phyloP scores from a whole-genome alignment of 2,888 invertebrate species.

The Tipula lateralis region DNA sequence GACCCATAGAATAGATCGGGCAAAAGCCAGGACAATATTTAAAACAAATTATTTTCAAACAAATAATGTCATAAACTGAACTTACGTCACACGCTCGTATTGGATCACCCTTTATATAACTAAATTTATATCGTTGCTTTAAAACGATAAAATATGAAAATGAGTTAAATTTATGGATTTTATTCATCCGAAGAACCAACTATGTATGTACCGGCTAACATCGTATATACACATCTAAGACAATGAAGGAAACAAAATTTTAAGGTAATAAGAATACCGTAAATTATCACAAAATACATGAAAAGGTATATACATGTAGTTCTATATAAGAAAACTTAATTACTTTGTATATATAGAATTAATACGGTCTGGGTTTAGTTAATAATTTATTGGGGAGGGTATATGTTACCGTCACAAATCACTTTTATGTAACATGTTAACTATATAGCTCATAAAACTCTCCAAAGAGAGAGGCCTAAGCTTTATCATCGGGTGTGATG shows the following conservation, averaged over 20 bases:
- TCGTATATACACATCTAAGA: not conserved
- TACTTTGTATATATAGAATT: not conserved
- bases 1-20: too few species aligned
- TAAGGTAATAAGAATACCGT: not conserved
- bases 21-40: too few species aligned
- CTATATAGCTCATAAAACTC: not conserved
- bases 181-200: too few species aligned
- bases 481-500: too few species aligned
- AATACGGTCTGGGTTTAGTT: not conserved
- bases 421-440: not conserved
- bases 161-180: not conserved
- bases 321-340: not conserved
- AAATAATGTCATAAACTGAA: too few species aligned
- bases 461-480: too few species aligned
- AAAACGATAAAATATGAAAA: not conserved
- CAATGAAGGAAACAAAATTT: not conserved
- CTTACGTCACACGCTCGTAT: too few species aligned
- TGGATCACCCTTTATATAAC: too few species aligned
- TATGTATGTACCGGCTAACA: too few species aligned
- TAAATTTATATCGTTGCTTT: not conserved
- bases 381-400: not conserved
- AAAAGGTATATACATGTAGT: not conserved
- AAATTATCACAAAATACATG: not conserved
- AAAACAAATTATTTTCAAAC: too few species aligned
- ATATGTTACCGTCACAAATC: not conserved